Evolutionary conservation across 2,113 vertebrate genomes (phyloP), one percentile per base, ranked within the genome.

Genomic region (Speoplatyrhinus poulsoni): DNA sequence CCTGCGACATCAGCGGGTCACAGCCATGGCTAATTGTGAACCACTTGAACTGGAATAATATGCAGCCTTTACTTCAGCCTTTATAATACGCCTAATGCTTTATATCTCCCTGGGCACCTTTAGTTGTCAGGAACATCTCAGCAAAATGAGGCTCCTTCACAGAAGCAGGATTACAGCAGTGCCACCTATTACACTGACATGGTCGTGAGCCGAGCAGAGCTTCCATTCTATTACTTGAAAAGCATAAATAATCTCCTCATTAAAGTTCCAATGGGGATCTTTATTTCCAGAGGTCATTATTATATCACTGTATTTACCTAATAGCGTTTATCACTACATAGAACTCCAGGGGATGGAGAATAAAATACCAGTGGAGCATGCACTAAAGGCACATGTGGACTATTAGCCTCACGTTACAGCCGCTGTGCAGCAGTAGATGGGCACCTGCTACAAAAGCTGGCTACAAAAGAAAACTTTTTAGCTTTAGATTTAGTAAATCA

Each of bases 301-400:
- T 58, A 61, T 60, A n/a, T 55, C 73, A 60, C 6, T 62, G 59
- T 82, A 80, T 85, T 87, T 88, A 79, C 69, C 80, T 77, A 70
- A 81, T 59, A 46, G 59, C 64, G 11, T 71, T 80, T 77, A 72
- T 75, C 61, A 71, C 68, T 26, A 80, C 49, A 59, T 65, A 59
- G 49, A 64, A 69, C 69, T 65, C 62, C 58, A 15, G 59, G 53
- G 57, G 50, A 26, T 62, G 69, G 66, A 68, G 65, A 80, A 16
- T 49, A n/a, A 49, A 36, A 65, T 52, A 53, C 65, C 66, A 77
- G 77, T 69, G 1, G 68, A 72, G 79, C 12, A 76, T 54, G 63
- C 77, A 80, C 66, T 72, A 56, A 87, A 80, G 85, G 65, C 76
- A 59, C 75, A 80, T 81, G 79, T 81, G 83, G 65, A 68, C 63